Conservation (phyloP, 2,113 vertebrate species). For the Carettochelys insculpta region DNA sequence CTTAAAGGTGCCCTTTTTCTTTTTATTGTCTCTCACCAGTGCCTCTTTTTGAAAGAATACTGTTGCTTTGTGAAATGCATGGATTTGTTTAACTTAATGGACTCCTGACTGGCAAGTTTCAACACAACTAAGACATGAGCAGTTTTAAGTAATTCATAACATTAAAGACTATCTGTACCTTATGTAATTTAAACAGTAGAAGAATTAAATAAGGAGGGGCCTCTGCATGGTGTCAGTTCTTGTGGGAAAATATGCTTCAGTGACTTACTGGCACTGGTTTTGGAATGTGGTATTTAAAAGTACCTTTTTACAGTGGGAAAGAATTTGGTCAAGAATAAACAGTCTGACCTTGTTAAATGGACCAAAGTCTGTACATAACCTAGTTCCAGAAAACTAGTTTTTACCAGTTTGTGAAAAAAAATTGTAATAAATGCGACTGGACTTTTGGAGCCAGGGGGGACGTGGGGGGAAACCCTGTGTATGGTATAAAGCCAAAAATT, state of each 20-base stretch:
- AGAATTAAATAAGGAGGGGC: constrained; percentile 71
- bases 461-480: background rate
- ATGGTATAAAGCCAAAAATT: background rate
- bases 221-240: constrained; percentile 78
- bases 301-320: constrained; percentile 90
- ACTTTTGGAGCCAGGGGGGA: constrained; percentile 19
- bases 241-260: constrained; percentile 88
- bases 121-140: background rate
- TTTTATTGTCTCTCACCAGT: constrained; percentile 15
- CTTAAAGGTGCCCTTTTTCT: background rate
- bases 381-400: constrained; percentile 76
- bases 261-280: constrained; percentile 83
- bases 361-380: constrained; percentile 77
- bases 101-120: constrained; percentile 8
- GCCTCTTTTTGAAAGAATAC: constrained; percentile 16
- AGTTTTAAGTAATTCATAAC: constrained; percentile 44
- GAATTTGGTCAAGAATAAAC: constrained; percentile 87
- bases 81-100: constrained; percentile 11
- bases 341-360: constrained; percentile 85
- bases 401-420: constrained; percentile 50
- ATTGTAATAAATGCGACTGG: constrained; percentile 37
- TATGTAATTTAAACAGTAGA: constrained; percentile 61
- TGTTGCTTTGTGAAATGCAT: constrained; percentile 27
- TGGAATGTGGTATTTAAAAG: constrained; percentile 89
- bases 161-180: constrained; percentile 48